A percentile compares a stretch with the other conserved stretches of the same genome.
phyloP scores from a whole-genome alignment of 2,113 vertebrate genomes.

The Nerophis ophidion region DNA sequence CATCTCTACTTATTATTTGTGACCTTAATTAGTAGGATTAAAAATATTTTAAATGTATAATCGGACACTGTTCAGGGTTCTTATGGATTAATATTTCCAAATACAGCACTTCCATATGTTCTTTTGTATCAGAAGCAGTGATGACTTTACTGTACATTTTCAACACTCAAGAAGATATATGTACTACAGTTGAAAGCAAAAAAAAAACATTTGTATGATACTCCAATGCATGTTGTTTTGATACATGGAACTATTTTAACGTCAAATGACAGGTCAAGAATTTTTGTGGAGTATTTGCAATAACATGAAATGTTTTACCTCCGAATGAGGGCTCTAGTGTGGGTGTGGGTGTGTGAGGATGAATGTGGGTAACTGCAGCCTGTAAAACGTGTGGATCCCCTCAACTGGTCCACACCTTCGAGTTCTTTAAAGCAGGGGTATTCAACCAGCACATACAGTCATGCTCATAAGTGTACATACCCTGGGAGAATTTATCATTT shows the following conservation, averaged over 20 bases:
- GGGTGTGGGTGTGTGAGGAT: conserved; percentile 21
- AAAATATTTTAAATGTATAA: too few species aligned
- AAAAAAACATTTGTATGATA: neutral
- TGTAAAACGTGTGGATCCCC: conserved; percentile 18
- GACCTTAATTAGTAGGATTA: too few species aligned
- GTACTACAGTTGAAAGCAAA: conserved; percentile 15
- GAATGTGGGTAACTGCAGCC: conserved; percentile 17
- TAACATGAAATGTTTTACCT: conserved; percentile 43
- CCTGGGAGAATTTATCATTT: too few species aligned
- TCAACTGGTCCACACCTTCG: neutral
- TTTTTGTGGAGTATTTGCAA: conserved; percentile 42
- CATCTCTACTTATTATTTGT: too few species aligned
- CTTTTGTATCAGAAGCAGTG: neutral
- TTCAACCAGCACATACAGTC: too few species aligned
- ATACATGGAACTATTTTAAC: conserved; percentile 21
- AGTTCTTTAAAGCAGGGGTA: neutral
- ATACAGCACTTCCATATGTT: conserved; percentile 30
- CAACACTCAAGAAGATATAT: conserved; percentile 19
- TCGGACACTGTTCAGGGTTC: too few species aligned
- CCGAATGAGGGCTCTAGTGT: conserved; percentile 20
- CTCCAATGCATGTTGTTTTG: conserved; percentile 19
- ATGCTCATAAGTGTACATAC: too few species aligned
- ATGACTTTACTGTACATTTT: conserved; percentile 19
- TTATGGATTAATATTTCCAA: conserved; percentile 21
- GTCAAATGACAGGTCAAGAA: conserved; percentile 28